phyloP scores from a whole-genome alignment of 1,140 invertebrate species.

The Platyscapa corneri region DNA sequence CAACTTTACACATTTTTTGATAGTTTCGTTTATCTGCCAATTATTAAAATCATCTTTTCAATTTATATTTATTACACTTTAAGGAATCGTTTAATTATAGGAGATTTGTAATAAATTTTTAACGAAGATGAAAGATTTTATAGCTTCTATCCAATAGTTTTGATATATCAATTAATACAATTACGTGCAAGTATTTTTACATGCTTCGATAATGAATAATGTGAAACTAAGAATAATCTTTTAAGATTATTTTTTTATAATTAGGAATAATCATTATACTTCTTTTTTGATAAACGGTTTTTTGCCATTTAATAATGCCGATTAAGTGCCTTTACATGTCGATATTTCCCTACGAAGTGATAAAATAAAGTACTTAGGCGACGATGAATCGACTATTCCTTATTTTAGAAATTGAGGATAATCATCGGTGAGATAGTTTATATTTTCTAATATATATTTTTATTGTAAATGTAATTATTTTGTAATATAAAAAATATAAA shows the following conservation, averaged over 20 bases:
- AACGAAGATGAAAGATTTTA: constrained; percentile 7
- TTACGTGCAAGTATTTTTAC: background rate
- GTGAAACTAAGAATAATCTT: too few relatives aligned
- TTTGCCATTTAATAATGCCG: constrained; percentile 32
- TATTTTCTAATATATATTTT: constrained; percentile 22
- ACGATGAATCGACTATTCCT: background rate
- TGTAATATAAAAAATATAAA: constrained; percentile 37
- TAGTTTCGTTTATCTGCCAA: background rate
- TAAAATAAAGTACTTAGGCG: constrained; percentile 50
- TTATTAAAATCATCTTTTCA: background rate
- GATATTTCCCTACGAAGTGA: constrained; percentile 45
- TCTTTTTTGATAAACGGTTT: constrained; percentile 23
- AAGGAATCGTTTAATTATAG: background rate
- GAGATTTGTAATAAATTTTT: constrained; percentile 19
- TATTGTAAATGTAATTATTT: constrained; percentile 36
- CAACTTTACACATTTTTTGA: background rate
- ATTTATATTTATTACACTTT: background rate
- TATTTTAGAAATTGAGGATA: constrained; percentile 13
- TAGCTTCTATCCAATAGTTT: constrained; percentile 19
- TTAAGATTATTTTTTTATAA: too few relatives aligned
- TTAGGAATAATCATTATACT: constrained; percentile 25
- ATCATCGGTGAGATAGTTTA: constrained; percentile 20
- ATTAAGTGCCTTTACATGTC: constrained; percentile 47
- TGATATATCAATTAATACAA: constrained; percentile 24
- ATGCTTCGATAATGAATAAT: constrained; percentile 2